Evolutionary conservation across 2,888 invertebrate genomes (phyloP), one percentile per base, ranked within the genome.

Genomic region (Ramazzottius varieornatus): DNA sequence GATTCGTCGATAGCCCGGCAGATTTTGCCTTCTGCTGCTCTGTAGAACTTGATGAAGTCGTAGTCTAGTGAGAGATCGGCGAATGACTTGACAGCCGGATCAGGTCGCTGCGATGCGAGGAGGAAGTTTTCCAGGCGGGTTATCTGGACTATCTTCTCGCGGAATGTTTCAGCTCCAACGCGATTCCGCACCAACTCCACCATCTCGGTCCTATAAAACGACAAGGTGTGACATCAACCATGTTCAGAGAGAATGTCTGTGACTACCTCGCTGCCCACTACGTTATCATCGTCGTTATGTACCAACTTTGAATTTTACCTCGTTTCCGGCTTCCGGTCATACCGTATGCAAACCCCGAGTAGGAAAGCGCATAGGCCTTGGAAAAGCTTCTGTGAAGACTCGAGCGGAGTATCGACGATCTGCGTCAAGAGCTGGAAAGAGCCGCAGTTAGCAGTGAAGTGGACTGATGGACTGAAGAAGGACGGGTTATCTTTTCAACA

Each of bases 21-120:
- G 24, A 54, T 29, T 54, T 54, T 54, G 8, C 72, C 70, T 73
- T 80, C 80, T 65, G 78, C 71, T 65, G 72, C 74, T 70, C 91
- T 94, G 75, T 90, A 88, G 33, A 94, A 79, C 72, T 84, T 83
- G 72, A 93, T 92, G 79, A 94, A 98, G 77, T 93, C 90, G 74
- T 88, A 89, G 76, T 98, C 96, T 54, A 98, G 81, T 66, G 93
- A 78, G 29, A 94, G 80, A 68, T 94, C 92, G 0, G 79, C 78
- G 1, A 87, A 79, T 66, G 82, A 79, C 74, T 84, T 84, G 16
- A 85, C 86, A 63, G 84, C 81, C 33, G 88, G 82, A 76, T 94
- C 92, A 0, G 96, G 92, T 72, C 88, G 88, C 74, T 96, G 94
- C 32, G 89, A 84, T 24, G 94, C 90, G 72, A 84, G 83, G 66